phyloP scores from a whole-genome alignment of 2,888 invertebrate species.

The Pasiphila rectangulata region DNA sequence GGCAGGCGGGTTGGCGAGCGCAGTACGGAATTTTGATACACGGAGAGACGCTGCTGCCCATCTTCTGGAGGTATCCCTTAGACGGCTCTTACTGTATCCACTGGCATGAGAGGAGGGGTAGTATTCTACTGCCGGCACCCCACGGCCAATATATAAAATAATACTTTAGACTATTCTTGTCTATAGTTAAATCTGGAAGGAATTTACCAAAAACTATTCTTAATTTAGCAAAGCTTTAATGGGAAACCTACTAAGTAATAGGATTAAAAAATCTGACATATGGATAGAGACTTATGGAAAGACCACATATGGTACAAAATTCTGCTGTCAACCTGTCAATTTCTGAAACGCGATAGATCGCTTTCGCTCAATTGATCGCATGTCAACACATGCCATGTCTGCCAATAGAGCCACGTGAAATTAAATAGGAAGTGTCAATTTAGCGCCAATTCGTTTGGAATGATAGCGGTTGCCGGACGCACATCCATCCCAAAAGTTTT shows the following conservation, averaged over 20 bases:
- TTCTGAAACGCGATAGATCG: constrained; percentile 61
- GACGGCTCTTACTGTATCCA: too few relatives aligned
- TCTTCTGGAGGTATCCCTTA: too few relatives aligned
- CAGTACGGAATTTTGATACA: too few relatives aligned
- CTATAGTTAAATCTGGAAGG: too few relatives aligned
- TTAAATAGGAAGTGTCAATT: constrained; percentile 78
- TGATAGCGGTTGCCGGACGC: constrained; percentile 64
- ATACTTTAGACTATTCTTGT: too few relatives aligned
- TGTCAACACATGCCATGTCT: constrained; percentile 62
- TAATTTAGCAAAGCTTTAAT: background rate
- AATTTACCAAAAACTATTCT: too few relatives aligned
- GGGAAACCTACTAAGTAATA: background rate
- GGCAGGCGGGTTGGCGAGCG: too few relatives aligned
- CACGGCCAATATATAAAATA: too few relatives aligned
- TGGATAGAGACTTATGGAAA: constrained; percentile 50
- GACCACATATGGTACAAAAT: constrained; percentile 58
- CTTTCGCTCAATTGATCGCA: constrained; percentile 76
- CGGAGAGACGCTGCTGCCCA: too few relatives aligned
- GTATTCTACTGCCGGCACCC: too few relatives aligned
- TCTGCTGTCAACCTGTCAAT: constrained; percentile 54
- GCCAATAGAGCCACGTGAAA: constrained; percentile 68
- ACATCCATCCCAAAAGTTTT: constrained; percentile 58
- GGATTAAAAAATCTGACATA: constrained; percentile 45
- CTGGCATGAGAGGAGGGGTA: too few relatives aligned
- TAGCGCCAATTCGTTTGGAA: constrained; percentile 76